These are phyloP conservation scores for Cosmia trapezina DNA, from an alignment of 2,888 invertebrate species.

Conservation along the genomic window DNA sequence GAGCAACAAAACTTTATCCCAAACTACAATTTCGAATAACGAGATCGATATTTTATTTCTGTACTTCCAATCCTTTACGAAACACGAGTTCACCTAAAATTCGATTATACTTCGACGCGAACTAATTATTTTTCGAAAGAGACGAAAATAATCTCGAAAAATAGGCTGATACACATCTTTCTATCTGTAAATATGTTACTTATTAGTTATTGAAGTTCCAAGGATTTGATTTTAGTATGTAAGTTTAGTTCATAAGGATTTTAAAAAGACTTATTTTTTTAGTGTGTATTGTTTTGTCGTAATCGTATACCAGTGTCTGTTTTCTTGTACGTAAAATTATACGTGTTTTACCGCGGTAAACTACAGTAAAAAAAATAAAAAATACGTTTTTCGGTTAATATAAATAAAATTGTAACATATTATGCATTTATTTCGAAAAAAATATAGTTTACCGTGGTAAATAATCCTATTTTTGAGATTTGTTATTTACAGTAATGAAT, in stretches of 20 bases:
- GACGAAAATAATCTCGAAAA: constrained; percentile 30
- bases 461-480: constrained; percentile 31
- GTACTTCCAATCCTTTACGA: constrained; percentile 32
- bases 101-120: constrained; percentile 64
- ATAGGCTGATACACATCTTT: constrained; percentile 40
- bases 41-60: constrained; percentile 27
- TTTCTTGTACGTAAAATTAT: constrained; percentile 46
- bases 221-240: constrained; percentile 80
- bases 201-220: constrained; percentile 76
- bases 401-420: constrained; percentile 22
- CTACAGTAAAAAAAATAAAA: constrained; percentile 18
- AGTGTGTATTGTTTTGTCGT: constrained; percentile 69
- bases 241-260: constrained; percentile 76
- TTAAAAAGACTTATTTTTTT: constrained; percentile 87
- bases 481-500: constrained; percentile 18
- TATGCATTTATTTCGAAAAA: constrained; percentile 37
- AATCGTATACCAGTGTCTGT: constrained; percentile 71
- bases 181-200: constrained; percentile 71
- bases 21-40: constrained; percentile 58
- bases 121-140: constrained; percentile 56
- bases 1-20: constrained; percentile 54
- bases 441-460: constrained; percentile 40
- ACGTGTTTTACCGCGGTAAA: constrained; percentile 36
- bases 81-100: constrained; percentile 59
- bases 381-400: constrained; percentile 13